phyloP scores from a whole-genome alignment of 2,888 invertebrate genomes.

The Neocrepidodera transversa region DNA sequence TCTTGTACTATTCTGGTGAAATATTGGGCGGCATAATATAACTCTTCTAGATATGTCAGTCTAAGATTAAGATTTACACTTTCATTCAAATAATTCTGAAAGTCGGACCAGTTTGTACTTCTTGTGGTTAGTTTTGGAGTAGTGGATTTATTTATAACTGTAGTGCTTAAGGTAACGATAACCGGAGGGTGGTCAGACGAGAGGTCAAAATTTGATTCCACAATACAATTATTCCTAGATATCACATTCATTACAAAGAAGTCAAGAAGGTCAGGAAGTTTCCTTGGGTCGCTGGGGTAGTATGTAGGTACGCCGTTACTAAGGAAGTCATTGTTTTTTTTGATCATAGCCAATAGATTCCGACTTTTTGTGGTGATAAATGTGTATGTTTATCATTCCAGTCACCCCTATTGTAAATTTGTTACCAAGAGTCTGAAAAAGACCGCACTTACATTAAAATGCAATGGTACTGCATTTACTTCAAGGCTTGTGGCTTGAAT shows the following conservation, averaged over 20 bases:
- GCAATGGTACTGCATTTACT: not conserved
- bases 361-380: conserved; percentile 1
- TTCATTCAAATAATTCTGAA: no score
- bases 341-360: not conserved
- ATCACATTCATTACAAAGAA: not conserved
- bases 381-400: not conserved
- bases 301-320: conserved; percentile 13
- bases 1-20: no score
- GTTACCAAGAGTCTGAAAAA: not conserved
- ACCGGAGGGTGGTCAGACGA: no score
- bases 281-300: conserved; percentile 15
- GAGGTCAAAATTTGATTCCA: not conserved
- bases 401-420: not conserved
- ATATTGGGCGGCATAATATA: no score
- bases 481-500: conserved; percentile 3
- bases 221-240: conserved; percentile 2
- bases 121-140: not conserved
- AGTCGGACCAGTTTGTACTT: not conserved
- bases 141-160: not conserved
- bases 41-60: not conserved
- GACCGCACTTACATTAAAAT: not conserved
- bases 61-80: not conserved
- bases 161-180: no score
- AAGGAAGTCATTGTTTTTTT: conserved; percentile 1
- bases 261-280: not conserved